Percentiles rank a stretch among this genome's conserved stretches.
phyloP scores from a whole-genome alignment of 2,113 vertebrate species.

The Phasianus colchicus region DNA sequence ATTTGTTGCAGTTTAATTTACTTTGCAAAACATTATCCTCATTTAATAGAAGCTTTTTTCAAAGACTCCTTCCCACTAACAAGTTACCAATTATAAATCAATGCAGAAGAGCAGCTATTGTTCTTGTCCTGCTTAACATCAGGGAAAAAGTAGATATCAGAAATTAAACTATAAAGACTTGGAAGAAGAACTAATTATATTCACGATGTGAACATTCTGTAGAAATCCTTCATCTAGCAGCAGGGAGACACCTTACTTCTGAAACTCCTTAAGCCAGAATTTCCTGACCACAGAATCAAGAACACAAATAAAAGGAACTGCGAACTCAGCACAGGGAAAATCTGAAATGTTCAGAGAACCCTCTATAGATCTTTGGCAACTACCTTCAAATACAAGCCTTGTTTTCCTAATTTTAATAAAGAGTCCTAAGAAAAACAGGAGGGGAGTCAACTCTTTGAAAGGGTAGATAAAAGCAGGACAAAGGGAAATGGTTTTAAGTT shows the following conservation, averaged over 20 bases:
- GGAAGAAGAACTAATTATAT: neutral
- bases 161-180: neutral
- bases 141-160: neutral
- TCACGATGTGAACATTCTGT: neutral
- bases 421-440: neutral
- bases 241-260: neutral
- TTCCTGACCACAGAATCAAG: neutral
- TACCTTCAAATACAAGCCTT: neutral
- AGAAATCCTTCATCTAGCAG: neutral
- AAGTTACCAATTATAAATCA: neutral
- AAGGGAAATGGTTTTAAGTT: too few species aligned
- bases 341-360: neutral
- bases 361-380: neutral
- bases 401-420: neutral
- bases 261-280: neutral
- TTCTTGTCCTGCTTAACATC: neutral
- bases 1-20: neutral
- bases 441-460: too few species aligned
- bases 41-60: neutral
- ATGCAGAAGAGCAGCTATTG: neutral
- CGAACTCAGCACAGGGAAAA: neutral
- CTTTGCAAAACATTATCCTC: neutral
- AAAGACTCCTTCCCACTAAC: neutral
- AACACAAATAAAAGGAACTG: accelerated
- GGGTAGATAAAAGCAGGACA: too few species aligned